phyloP scores from a whole-genome alignment of 2,888 invertebrate genomes.

The Ophioninae sp. region DNA sequence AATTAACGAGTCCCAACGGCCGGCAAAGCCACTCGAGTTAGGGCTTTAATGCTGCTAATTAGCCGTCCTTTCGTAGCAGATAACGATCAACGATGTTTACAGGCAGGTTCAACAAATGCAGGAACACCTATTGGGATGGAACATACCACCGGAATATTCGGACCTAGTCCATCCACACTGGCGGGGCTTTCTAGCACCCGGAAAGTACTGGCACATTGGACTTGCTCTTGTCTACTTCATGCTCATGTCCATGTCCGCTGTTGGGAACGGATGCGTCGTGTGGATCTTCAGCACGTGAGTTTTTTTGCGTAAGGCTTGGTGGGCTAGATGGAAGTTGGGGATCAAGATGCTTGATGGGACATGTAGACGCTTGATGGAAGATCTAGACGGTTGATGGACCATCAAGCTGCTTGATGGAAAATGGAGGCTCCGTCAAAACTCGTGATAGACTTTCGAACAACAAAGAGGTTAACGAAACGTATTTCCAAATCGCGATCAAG shows the following conservation, averaged over 20 bases:
- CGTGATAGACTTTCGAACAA: too few relatives aligned
- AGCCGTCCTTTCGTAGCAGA: neutral
- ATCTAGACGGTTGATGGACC: too few relatives aligned
- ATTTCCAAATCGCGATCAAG: constrained; percentile 76
- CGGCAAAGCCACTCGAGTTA: constrained; percentile 11
- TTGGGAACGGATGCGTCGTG: constrained; percentile 88
- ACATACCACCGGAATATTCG: constrained; percentile 85
- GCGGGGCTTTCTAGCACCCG: constrained; percentile 86
- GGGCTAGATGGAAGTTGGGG: too few relatives aligned
- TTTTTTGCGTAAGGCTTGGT: constrained; percentile 10
- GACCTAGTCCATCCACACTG: constrained; percentile 87
- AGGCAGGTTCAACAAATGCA: constrained; percentile 76
- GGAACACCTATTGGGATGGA: constrained; percentile 85
- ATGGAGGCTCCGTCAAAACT: too few relatives aligned
- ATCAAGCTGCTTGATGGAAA: too few relatives aligned
- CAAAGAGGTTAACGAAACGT: too few relatives aligned
- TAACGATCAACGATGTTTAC: neutral
- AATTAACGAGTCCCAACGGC: constrained; percentile 52
- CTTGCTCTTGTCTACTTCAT: constrained; percentile 86
- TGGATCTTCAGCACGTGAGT: constrained; percentile 89
- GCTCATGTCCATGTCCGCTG: constrained; percentile 84
- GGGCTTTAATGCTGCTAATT: constrained; percentile 31
- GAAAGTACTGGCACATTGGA: constrained; percentile 86
- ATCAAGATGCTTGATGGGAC: too few relatives aligned
- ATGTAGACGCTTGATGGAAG: too few relatives aligned